Conservation (phyloP, 1,140 invertebrate species). For the Akabosia matsudoensis region DNA sequence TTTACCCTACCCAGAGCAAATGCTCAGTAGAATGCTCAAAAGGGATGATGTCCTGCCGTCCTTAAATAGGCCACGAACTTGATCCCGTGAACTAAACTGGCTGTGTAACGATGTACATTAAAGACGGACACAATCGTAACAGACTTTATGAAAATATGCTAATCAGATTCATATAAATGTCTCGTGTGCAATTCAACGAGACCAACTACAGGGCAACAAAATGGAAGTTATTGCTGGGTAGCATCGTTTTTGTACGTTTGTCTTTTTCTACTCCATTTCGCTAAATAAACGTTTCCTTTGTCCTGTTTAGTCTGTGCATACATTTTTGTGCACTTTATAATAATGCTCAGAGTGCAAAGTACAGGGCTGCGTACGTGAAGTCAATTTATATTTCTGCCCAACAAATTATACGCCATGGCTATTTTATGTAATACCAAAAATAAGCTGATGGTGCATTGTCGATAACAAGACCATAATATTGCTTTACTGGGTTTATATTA, state of each 20-base stretch:
- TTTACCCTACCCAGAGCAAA: too few species aligned
- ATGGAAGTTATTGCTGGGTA: too few species aligned
- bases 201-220: too few species aligned
- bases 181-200: background rate
- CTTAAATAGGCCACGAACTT: background rate
- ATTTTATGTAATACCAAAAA: constrained; percentile 11
- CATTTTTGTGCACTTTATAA: too few species aligned
- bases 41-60: background rate
- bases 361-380: too few species aligned
- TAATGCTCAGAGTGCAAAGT: too few species aligned
- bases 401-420: background rate
- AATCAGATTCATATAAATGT: background rate
- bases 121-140: background rate
- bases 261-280: background rate
- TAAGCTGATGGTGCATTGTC: background rate
- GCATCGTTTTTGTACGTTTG: too few species aligned
- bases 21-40: background rate
- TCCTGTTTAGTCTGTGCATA: background rate
- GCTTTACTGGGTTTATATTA: background rate
- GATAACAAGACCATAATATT: background rate
- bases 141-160: background rate
- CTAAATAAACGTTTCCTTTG: background rate
- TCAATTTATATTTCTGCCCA: background rate
- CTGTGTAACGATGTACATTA: background rate
- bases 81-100: background rate